Conservation (phyloP, 1,140 invertebrate species). For the Reticulitermes speratus region DNA sequence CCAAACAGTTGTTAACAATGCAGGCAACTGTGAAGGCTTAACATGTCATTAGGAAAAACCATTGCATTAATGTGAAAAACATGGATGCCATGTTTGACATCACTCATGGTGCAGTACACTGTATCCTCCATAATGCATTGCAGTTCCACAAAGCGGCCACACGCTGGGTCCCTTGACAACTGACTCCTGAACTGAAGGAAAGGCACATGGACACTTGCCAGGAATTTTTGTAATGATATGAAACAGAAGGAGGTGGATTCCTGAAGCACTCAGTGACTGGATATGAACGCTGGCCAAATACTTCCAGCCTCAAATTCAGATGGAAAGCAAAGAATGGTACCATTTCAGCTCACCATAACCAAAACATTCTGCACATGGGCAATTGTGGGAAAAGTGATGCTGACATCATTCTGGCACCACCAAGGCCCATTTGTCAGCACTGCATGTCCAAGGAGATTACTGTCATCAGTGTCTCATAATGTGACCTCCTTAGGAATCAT, state of each 20-base stretch:
- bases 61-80: neutral
- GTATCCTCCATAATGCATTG: too few relatives aligned
- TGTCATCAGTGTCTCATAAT: neutral
- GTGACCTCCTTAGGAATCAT: slow-evolving; percentile 4
- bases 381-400: too few relatives aligned
- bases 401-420: too few relatives aligned
- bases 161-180: neutral
- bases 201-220: neutral
- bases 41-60: neutral
- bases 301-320: neutral
- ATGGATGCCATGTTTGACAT: neutral
- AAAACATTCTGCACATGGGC: too few relatives aligned
- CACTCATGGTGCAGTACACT: neutral
- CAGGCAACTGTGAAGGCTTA: neutral
- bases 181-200: slow-evolving; percentile 21
- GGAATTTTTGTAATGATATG: too few relatives aligned
- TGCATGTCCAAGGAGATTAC: too few relatives aligned
- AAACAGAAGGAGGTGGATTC: too few relatives aligned
- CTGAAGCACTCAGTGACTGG: neutral
- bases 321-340: neutral
- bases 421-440: too few relatives aligned
- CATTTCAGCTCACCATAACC: too few relatives aligned
- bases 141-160: neutral
- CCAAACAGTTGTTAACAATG: too few relatives aligned
- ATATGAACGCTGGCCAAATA: neutral